Percentiles rank a stretch among this genome's conserved stretches.
These are phyloP conservation scores for Drosophila acutilabella DNA, from an alignment of 2,888 invertebrate genomes.

Conservation along the genomic window DNA sequence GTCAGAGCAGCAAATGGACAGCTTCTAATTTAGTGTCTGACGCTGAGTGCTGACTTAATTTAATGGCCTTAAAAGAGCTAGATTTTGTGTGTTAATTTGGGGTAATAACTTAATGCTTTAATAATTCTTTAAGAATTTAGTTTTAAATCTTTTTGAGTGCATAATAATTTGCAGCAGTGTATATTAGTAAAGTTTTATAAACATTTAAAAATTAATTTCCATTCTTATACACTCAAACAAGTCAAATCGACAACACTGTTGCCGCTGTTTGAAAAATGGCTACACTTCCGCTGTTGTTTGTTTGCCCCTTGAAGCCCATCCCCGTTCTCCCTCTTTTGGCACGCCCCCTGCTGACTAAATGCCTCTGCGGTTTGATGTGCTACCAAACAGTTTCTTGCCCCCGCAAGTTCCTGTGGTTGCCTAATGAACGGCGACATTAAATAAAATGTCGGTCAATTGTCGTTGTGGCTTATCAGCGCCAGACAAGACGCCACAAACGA, in stretches of 20 bases:
- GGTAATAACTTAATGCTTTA: too few relatives aligned
- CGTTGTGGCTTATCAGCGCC: slow-evolving; percentile 66
- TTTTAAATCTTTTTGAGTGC: too few relatives aligned
- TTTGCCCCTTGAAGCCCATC: slow-evolving; percentile 16
- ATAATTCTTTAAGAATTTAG: too few relatives aligned
- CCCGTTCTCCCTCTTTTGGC: neutral
- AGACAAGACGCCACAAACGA: slow-evolving; percentile 48
- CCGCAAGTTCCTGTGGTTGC: slow-evolving; percentile 46
- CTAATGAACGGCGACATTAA: slow-evolving; percentile 77
- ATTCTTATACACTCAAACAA: neutral
- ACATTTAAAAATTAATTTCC: too few relatives aligned
- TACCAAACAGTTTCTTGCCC: slow-evolving; percentile 1
- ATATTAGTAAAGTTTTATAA: too few relatives aligned
- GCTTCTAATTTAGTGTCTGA: slow-evolving; percentile 8
- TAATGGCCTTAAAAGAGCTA: neutral
- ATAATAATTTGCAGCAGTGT: too few relatives aligned
- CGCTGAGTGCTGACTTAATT: neutral
- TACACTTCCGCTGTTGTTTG: slow-evolving; percentile 40
- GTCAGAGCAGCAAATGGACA: neutral
- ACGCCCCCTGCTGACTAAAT: slow-evolving; percentile 43
- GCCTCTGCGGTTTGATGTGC: slow-evolving; percentile 55
- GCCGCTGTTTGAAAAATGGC: slow-evolving; percentile 25
- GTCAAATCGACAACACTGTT: slow-evolving; percentile 46
- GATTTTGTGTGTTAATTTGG: too few relatives aligned
- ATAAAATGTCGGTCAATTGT: slow-evolving; percentile 78